Percentiles rank a stretch among this genome's conserved stretches.
phyloP scores from a whole-genome alignment of 2,888 invertebrate genomes.

The Tipula helvola region DNA sequence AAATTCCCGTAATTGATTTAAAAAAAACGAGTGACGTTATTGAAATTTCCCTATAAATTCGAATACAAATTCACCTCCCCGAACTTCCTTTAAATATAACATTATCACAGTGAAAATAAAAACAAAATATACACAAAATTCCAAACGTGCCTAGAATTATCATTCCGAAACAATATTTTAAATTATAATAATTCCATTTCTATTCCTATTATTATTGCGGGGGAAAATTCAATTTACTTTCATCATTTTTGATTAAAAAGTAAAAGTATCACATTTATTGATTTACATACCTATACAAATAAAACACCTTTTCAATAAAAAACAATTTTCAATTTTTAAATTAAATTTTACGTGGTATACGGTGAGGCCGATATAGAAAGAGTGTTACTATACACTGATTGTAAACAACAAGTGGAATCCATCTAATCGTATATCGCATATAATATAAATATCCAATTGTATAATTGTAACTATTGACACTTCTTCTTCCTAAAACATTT shows the following conservation, averaged over 20 bases:
- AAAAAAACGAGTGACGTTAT: background rate
- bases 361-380: background rate
- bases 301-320: background rate
- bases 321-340: background rate
- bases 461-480: background rate
- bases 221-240: background rate
- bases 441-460: background rate
- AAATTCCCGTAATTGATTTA: background rate
- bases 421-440: background rate
- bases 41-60: background rate
- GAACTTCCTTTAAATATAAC: background rate
- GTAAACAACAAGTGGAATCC: background rate
- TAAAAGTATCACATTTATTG: background rate
- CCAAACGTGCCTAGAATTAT: background rate
- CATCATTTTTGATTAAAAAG: background rate
- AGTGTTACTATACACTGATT: no score
- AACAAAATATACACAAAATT: background rate
- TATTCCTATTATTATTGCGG: background rate
- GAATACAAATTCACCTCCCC: background rate
- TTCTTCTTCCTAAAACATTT: background rate
- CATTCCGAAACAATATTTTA: background rate
- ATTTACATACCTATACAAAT: background rate
- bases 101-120: background rate
- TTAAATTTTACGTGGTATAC: background rate
- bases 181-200: background rate